These are phyloP conservation scores for Pteromalus puparum DNA, from an alignment of 1,140 invertebrate genomes.

Conservation along the genomic window DNA sequence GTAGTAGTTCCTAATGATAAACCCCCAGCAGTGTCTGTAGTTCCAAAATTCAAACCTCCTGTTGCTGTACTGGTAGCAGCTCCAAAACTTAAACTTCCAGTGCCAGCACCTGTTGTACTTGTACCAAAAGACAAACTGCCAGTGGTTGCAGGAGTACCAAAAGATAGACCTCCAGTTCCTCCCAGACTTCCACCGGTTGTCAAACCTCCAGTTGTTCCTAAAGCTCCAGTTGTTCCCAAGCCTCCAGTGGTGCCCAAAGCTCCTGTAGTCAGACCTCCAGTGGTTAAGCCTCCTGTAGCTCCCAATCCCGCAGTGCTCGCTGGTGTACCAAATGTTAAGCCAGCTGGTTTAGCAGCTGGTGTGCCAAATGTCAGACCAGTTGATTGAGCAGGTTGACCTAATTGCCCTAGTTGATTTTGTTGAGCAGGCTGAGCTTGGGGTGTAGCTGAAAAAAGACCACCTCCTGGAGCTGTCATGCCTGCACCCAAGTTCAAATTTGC, in stretches of 20 bases:
- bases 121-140: constrained; percentile 52
- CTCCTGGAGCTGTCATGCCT: not conserved
- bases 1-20: constrained; percentile 64
- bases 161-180: constrained; percentile 36
- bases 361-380: constrained; percentile 49
- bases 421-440: constrained; percentile 40
- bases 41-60: constrained; percentile 59
- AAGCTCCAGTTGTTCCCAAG: not conserved
- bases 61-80: constrained; percentile 51
- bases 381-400: constrained; percentile 46
- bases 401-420: constrained; percentile 52
- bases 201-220: constrained; percentile 4
- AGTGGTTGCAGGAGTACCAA: constrained; percentile 46
- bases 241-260: not conserved
- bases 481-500: constrained; percentile 43
- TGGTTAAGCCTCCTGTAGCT: not conserved
- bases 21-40: constrained; percentile 55
- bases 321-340: constrained; percentile 43
- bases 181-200: not conserved
- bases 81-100: constrained; percentile 60
- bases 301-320: constrained; percentile 1
- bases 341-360: constrained; percentile 32
- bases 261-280: not conserved
- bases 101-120: constrained; percentile 38
- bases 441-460: not conserved